A percentile compares a stretch with the other conserved stretches of the same genome.
phyloP scores from a whole-genome alignment of 2,797 vertebrate species.

The Denticeps clupeoides region DNA sequence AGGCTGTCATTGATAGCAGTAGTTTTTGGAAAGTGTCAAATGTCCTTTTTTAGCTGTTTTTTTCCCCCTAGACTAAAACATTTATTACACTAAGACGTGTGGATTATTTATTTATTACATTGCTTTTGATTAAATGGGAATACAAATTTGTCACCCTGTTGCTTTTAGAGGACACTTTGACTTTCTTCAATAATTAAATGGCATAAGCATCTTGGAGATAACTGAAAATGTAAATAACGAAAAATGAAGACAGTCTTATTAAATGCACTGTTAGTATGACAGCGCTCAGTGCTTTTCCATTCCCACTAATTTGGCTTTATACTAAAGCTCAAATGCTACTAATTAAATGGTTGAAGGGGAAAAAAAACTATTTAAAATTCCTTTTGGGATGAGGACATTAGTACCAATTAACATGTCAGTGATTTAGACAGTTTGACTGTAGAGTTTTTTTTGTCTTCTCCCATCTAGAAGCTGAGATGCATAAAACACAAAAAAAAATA shows the following conservation, averaged over 20 bases:
- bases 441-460: too few relatives aligned
- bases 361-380: constrained; percentile 19
- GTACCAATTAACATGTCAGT: constrained; percentile 28
- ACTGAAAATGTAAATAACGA: constrained; percentile 22
- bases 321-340: constrained; percentile 18
- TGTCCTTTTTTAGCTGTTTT: too few relatives aligned
- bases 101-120: too few relatives aligned
- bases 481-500: constrained; percentile 12
- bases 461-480: too few relatives aligned
- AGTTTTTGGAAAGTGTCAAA: too few relatives aligned
- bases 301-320: constrained; percentile 29
- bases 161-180: constrained; percentile 22
- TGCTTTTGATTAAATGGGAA: too few relatives aligned
- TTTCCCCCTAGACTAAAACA: too few relatives aligned
- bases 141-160: too few relatives aligned
- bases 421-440: constrained; percentile 22
- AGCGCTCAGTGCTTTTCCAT: constrained; percentile 27
- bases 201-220: constrained; percentile 20
- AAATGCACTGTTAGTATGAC: constrained; percentile 20
- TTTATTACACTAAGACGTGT: too few relatives aligned
- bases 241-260: constrained; percentile 27
- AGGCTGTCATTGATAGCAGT: too few relatives aligned
- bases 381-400: constrained; percentile 23
- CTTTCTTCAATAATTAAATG: constrained; percentile 30
- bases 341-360: constrained; percentile 28